A percentile compares a stretch with the other conserved stretches of the same genome.
Evolutionary conservation across 2,888 invertebrate genomes (phyloP).

Genomic region (Harpagoxenus sublaevis): DNA sequence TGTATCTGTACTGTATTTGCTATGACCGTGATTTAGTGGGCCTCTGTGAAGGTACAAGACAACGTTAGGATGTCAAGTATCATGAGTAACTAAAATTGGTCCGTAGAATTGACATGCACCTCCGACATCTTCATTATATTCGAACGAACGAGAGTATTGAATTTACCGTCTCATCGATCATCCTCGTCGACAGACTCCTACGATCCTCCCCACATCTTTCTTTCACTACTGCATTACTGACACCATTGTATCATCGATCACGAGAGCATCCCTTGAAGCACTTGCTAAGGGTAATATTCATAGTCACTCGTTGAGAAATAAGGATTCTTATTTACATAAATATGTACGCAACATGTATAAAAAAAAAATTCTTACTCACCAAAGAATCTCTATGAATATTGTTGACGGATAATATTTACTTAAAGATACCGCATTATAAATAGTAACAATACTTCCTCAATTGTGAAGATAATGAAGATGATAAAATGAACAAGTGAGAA

Average conservation of each 20-base stretch:
- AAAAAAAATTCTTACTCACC: neutral
- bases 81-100: slow-evolving; percentile 53
- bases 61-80: slow-evolving; percentile 8
- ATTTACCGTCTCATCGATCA: slow-evolving; percentile 62
- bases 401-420: neutral
- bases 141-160: slow-evolving; percentile 43
- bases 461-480: neutral
- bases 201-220: neutral
- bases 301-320: neutral
- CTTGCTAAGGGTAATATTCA: neutral
- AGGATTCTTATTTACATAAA: neutral
- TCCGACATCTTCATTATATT: slow-evolving; percentile 62
- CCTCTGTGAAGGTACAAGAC: neutral
- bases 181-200: slow-evolving; percentile 43
- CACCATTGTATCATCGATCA: slow-evolving; percentile 9
- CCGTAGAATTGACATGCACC: slow-evolving; percentile 43
- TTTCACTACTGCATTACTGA: slow-evolving; percentile 6
- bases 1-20: neutral
- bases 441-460: neutral
- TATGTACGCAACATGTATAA: neutral
- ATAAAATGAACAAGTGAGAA: slow-evolving; percentile 18
- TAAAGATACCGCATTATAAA: neutral
- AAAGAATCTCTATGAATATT: neutral
- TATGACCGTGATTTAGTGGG: neutral
- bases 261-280: neutral